Evolutionary conservation across 2,888 invertebrate species (phyloP), one percentile per base, ranked within the genome.

Genomic region (Eupeodes luniger): DNA sequence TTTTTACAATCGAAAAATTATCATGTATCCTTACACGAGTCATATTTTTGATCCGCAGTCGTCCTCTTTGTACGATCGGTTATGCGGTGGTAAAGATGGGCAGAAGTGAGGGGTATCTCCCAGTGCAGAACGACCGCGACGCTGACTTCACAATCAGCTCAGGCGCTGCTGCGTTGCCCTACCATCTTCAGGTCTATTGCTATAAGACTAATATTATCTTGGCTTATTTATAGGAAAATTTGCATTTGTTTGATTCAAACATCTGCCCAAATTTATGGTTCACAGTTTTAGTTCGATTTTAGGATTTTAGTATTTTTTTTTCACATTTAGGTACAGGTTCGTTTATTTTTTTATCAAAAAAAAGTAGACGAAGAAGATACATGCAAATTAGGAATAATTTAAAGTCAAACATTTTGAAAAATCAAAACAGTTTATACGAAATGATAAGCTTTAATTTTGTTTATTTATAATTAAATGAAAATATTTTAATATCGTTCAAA

Each of bases 11-110:
- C 88, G 89, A 89, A 89, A 90, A 90, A 89, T 90, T 91, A 90
- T 90, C 90, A 90, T 90, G 91, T 90, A 90, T 91, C 91, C 91
- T 91, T 91, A 91, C 91, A 91, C 91, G 91, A 90, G 90, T 90
- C 90, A 90, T 90, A 91, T 91, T 91, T 91, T 91, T 90, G 90
- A 89, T 85, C 84, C 72, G 75, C 62, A 79, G 40, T 66, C 81
- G 49, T 61, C 62, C 66, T 66, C 47, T 19, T 27, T 11, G 55
- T 5, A 5, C 5, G 16, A 40, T 40, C 40, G 27, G 27, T 4
- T 2, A 11, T 59, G 78, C 55, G 61, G 53, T 62, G 72, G 44
- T 47, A 16, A 16, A 3, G n/a, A 1, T 36, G 36, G 67, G 51
- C 4, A 9, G 0, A 5, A 1, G 40, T 40, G 5, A n/a, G 51